Percentiles rank a stretch among this genome's conserved stretches.
Conservation (phyloP, 2,113 vertebrate species). For the Lophochroa leadbeateri region DNA sequence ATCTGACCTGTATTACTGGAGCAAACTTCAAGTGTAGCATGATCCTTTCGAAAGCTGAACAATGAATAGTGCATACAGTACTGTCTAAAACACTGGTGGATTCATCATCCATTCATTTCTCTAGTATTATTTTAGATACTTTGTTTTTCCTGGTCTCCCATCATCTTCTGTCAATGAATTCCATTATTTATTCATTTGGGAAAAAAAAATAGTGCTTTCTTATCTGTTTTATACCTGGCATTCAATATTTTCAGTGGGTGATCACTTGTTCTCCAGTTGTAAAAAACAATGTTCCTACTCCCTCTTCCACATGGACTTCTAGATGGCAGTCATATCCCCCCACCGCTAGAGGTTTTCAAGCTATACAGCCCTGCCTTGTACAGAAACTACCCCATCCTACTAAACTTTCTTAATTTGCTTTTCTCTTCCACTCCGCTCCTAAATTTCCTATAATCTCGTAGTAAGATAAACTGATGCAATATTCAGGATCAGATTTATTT, state of each 20-base stretch:
- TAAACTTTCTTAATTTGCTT: neutral
- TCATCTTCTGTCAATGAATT: neutral
- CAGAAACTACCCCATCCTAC: neutral
- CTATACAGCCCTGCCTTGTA: neutral
- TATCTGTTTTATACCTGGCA: neutral
- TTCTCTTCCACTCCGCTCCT: neutral
- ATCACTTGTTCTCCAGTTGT: neutral
- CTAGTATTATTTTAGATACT: neutral
- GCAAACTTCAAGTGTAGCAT: neutral
- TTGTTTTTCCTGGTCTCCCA: neutral
- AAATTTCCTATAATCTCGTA: neutral
- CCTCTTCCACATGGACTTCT: neutral
- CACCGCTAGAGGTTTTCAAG: neutral
- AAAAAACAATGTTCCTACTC: neutral
- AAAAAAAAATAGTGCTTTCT: neutral
- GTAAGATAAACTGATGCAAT: neutral
- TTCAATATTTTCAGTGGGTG: neutral
- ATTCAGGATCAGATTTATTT: neutral
- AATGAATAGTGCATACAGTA: neutral
- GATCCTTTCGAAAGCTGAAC: neutral
- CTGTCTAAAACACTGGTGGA: neutral
- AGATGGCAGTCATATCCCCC: fast-evolving
- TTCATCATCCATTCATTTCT: neutral
- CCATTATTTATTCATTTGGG: neutral
- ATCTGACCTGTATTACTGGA: neutral